Evolutionary conservation across 2,797 vertebrate genomes (phyloP), one percentile per base, ranked within the genome.

Genomic region (Orientallactaga sibirica): DNA sequence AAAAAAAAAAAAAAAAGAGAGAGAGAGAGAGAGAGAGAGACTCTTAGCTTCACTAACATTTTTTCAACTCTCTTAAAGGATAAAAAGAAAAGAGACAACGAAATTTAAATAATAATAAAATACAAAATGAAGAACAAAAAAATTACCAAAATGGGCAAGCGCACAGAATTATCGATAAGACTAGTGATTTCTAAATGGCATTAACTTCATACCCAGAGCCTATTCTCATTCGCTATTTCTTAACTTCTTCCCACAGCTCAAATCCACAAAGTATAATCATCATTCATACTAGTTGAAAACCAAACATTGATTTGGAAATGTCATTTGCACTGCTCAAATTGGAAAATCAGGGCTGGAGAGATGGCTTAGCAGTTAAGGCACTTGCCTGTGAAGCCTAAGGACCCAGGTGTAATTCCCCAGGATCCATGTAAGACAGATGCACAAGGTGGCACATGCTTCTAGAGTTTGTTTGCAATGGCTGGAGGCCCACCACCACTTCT

Each of bases 241-340:
- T 41, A 87, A 62, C 24, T 29, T 76, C 84, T 82, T 73, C 71
- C 25, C 61, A 77, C 18, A 66, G 81, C 64, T 87, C 43, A 77
- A 86, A 92, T 29, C 70, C 70, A 94, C 43, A 58, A 86, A 94
- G 27, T n/a, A 86, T 48, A 94, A 67, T 61, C 33, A 79, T 64
- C 24, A 71, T 27, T 86, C 12, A 62, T 62, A 55, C 70, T 18
- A 88, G 43, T 74, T 81, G 43, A 82, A 90, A 88, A 77, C 67
- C 62, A 86, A 70, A 76, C 11, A 70, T 18, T 83, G 88, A 92
- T 27, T 55, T 96, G 75, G 82, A 78, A 82, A 94, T 90, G 10
- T 86, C 92, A 89, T 86, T 33, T 64, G 83, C 41, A 84, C 81
- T 90, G 16, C 58, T 93, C 48, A 92, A 92, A 73, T 1, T 71